phyloP scores from a whole-genome alignment of 2,113 vertebrate species.

The Catagonus wagneri region DNA sequence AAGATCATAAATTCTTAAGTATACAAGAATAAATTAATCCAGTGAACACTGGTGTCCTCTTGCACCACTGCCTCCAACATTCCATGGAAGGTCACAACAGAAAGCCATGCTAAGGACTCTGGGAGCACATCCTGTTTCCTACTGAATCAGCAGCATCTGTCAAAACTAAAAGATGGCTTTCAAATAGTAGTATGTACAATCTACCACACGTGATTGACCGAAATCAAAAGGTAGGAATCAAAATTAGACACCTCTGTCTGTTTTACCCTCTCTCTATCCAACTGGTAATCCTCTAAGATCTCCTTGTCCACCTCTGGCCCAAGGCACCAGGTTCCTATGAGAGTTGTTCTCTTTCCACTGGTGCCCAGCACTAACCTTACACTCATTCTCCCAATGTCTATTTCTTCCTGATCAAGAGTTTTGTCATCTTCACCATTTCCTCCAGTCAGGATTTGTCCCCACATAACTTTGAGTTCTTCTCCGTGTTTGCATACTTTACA shows the following conservation, averaged over 20 bases:
- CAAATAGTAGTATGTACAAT: neutral
- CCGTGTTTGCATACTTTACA: neutral
- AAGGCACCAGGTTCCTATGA: rapidly evolving
- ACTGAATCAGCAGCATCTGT: neutral
- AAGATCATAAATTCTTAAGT: neutral
- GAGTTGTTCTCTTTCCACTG: neutral
- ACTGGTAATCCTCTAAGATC: neutral
- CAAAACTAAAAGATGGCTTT: neutral
- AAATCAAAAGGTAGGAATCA: neutral
- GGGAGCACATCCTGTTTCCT: neutral
- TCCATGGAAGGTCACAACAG: neutral
- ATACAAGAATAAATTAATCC: neutral
- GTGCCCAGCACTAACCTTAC: rapidly evolving
- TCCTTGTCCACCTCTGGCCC: too few relatives aligned
- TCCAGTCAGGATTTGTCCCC: neutral
- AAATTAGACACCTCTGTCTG: neutral
- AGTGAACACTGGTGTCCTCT: neutral
- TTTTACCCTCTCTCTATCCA: neutral
- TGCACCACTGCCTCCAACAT: neutral
- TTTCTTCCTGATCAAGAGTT: neutral
- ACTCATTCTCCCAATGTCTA: rapidly evolving
- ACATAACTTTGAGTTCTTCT: neutral
- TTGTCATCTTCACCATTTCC: neutral
- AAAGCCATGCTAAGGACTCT: neutral
- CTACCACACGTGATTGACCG: neutral